Base-by-base conservation (phyloP, 2,797 vertebrate genomes). In the Leuciscus waleckii region DNA sequence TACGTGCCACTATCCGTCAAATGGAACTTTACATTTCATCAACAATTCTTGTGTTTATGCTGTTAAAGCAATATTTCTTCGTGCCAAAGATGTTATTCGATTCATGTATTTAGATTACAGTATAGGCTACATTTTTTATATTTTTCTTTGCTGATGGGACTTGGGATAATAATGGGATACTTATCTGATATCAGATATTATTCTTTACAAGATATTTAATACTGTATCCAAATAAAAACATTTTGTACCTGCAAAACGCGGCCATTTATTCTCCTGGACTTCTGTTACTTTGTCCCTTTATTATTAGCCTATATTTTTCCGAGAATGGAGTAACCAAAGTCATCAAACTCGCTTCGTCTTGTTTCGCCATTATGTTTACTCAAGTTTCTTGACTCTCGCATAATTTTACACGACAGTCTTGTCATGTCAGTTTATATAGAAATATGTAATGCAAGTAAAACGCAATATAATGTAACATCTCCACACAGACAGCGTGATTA, bases 181-280 rank as follows among this genome's bases (percentile, higher is more conserved):
- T 37, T 81, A 26, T 56, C 35, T 69, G 58, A 87, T 82, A 56
- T 61, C 69, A 81, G 49, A 75, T 85, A 85, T 83, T 75, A 80
- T 92, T 87, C 56, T 84, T 74, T 37, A 41, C 71, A 17, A 90
- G 87, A 90, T 91, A 91, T 92, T 89, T 87, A 86, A 89, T 86
- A 58, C 88, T 92, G 87, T 92, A 92, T 93, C 86, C 88, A 92
- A 94, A 94, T 94, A 93, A 93, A 94, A 79, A 79, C 69, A 92
- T 94, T 94, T 90, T 94, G 92, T 92, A 87, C 76, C 61, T 87
- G 82, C 84, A 89, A 82, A 80, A 79, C 81, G 78, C 61, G 63
- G 63, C 68, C 83, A 83, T 75, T 43, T 35, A 32, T 65, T 79
- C 43, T 91, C 83, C 26, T n/a, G 56, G 4, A 26, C 4, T 26